These are phyloP conservation scores for Drosophila navojoa DNA, from an alignment of 1,140 invertebrate genomes.

Conservation along the genomic window DNA sequence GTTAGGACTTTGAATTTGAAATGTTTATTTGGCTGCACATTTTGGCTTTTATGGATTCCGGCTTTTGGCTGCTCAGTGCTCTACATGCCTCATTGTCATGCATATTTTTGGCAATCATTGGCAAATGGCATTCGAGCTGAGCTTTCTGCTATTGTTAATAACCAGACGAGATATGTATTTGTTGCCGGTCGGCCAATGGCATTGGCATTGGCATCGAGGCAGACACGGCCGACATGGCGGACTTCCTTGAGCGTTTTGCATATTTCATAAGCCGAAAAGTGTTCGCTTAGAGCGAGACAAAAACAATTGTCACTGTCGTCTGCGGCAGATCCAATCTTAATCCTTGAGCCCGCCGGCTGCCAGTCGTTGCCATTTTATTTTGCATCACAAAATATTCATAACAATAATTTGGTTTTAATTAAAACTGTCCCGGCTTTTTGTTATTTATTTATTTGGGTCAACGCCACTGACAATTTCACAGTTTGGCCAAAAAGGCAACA, in stretches of 20 bases:
- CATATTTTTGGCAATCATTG: conserved; percentile 11
- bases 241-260: conserved; percentile 48
- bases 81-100: background rate
- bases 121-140: conserved; percentile 2
- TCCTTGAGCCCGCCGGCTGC: background rate
- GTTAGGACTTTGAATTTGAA: conserved; percentile 4
- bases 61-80: conserved; percentile 6
- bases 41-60: conserved; percentile 3
- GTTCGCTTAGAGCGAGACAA: conserved; percentile 23
- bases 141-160: conserved; percentile 25
- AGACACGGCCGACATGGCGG: background rate
- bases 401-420: conserved; percentile 78
- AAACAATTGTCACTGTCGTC: conserved; percentile 35
- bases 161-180: conserved; percentile 1
- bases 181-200: background rate
- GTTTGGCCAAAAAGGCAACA: conserved; percentile 27
- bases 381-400: conserved; percentile 71
- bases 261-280: conserved; percentile 47
- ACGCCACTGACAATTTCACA: conserved; percentile 61
- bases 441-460: conserved; percentile 71
- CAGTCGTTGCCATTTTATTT: conserved; percentile 38
- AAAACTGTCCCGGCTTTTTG: conserved; percentile 55
- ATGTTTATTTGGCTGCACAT: conserved; percentile 15
- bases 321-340: conserved; percentile 12
- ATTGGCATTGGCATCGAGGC: background rate